Evolutionary conservation across 2,113 vertebrate species (phyloP).

Genomic region (Falco punctatus): DNA sequence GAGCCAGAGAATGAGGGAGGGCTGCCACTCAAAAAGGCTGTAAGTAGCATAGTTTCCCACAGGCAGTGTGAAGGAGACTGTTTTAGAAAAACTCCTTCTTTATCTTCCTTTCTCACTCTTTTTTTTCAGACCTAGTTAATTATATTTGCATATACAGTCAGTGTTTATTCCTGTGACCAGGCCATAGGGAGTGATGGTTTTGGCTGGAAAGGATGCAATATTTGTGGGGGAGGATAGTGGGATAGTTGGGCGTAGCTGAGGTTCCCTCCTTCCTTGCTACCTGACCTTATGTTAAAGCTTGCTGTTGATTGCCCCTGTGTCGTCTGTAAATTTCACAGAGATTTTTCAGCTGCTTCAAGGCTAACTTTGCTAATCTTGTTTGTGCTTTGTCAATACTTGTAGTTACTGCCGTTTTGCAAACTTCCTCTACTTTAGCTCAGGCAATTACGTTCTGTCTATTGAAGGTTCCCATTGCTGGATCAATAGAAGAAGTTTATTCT

Average conservation of each 20-base stretch:
- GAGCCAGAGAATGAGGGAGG: not conserved
- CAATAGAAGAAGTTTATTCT: constrained; percentile 58
- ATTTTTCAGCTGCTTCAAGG: not conserved
- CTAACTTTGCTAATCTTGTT: not conserved
- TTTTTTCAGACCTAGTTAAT: constrained; percentile 26
- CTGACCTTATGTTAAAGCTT: not conserved
- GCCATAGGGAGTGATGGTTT: not conserved
- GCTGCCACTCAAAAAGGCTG: not conserved
- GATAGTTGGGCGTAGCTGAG: not conserved
- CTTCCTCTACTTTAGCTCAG: not conserved
- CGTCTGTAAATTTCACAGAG: not conserved
- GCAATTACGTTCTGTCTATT: not conserved
- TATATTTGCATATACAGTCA: not conserved
- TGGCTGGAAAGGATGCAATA: not conserved
- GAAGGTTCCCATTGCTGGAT: constrained; percentile 17
- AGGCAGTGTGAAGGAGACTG: not conserved
- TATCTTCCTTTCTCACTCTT: constrained; percentile 34
- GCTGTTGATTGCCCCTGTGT: not conserved
- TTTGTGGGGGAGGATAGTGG: not conserved
- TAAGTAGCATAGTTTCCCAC: not conserved
- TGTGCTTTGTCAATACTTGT: not conserved
- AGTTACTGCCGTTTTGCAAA: not conserved
- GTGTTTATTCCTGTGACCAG: constrained; percentile 16
- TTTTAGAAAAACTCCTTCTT: not conserved
- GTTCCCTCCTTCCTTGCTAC: not conserved